Percentiles rank a stretch among this genome's conserved stretches.
phyloP scores from a whole-genome alignment of 2,797 vertebrate genomes.

The Melanotaenia pygmaea region DNA sequence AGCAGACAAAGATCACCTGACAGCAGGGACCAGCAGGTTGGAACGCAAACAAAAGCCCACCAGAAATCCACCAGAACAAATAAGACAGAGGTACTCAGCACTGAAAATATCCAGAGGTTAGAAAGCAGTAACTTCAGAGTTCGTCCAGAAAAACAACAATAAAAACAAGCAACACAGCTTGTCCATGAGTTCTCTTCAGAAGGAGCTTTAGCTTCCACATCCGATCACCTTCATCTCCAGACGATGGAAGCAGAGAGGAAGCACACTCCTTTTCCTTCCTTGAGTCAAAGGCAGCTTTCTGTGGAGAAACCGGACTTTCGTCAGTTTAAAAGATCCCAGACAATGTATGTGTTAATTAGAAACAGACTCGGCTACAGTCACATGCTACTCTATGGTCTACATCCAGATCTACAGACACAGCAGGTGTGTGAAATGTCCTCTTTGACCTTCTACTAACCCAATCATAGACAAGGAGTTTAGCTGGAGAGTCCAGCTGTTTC shows the following conservation, averaged over 20 bases:
- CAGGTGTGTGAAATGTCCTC: no score
- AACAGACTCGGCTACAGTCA: no score
- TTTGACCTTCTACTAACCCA: no score
- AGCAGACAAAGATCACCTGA: not conserved
- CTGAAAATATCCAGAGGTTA: not conserved
- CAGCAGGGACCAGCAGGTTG: not conserved
- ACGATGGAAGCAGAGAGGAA: conserved; percentile 6
- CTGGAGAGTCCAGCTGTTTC: no score
- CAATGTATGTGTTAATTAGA: not conserved
- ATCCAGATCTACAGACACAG: no score
- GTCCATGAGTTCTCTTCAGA: conserved; percentile 37
- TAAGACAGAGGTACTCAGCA: conserved; percentile 36
- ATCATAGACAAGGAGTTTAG: no score
- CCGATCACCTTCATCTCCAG: conserved; percentile 16
- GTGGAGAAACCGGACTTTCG: conserved; percentile 1
- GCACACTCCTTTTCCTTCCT: conserved; percentile 16
- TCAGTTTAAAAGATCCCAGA: not conserved
- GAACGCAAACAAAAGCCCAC: conserved; percentile 29
- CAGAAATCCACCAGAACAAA: conserved; percentile 1
- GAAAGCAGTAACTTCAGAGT: conserved; percentile 9
- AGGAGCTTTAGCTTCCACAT: conserved; percentile 18
- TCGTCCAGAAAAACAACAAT: not conserved
- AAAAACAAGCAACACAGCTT: conserved; percentile 15
- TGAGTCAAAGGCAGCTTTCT: conserved; percentile 58
- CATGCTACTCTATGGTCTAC: no score